A percentile compares a stretch with the other conserved stretches of the same genome.
phyloP scores from a whole-genome alignment of 2,888 invertebrate species.

The Xanthorhoe spadicearia region DNA sequence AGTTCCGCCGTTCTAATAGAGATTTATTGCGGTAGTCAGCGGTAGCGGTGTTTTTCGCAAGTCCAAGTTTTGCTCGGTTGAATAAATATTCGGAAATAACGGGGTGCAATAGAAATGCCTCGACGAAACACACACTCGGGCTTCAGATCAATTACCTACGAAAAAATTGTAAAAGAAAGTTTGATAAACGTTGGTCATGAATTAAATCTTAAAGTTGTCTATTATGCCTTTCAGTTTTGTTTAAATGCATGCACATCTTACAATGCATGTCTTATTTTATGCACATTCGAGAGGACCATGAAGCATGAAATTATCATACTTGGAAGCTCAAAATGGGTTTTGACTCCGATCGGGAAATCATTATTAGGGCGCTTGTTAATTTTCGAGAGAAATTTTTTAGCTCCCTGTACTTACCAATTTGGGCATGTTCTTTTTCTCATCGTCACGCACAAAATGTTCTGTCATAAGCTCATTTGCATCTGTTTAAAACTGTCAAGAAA shows the following conservation, averaged over 20 bases:
- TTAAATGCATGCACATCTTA: too few relatives aligned
- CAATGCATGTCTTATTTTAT: too few relatives aligned
- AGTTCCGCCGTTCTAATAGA: constrained; percentile 31
- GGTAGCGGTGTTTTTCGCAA: constrained; percentile 36
- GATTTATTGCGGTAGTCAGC: constrained; percentile 34
- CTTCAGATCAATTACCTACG: too few relatives aligned
- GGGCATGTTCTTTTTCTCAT: not conserved
- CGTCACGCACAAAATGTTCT: not conserved
- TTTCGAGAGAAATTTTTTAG: not conserved
- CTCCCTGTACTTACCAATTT: not conserved
- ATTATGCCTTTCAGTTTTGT: too few relatives aligned
- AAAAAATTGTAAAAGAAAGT: too few relatives aligned
- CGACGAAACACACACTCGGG: too few relatives aligned
- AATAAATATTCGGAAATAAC: constrained; percentile 30
- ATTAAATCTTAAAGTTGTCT: too few relatives aligned
- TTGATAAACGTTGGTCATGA: too few relatives aligned
- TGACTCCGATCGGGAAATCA: not conserved
- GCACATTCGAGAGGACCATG: too few relatives aligned
- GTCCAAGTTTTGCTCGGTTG: constrained; percentile 36
- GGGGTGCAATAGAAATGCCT: too few relatives aligned
- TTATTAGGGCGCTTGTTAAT: not conserved
- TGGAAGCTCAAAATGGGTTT: too few relatives aligned
- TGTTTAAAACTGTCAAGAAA: constrained; percentile 1
- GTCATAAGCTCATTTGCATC: constrained; percentile 1
- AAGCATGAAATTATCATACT: too few relatives aligned